Evolutionary conservation across 2,888 invertebrate species (phyloP).

Genomic region (Lysandra bellargus): DNA sequence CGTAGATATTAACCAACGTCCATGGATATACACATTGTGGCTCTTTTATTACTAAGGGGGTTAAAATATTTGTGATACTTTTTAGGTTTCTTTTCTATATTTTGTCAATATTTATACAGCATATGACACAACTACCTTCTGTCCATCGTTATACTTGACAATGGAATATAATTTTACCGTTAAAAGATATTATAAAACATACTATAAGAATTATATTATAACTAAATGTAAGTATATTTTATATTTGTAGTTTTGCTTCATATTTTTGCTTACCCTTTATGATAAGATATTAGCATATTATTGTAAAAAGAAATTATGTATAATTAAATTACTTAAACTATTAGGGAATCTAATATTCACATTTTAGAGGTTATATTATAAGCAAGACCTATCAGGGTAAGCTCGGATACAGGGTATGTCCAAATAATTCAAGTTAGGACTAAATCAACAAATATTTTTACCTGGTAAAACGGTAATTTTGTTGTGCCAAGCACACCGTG

Average conservation of each 20-base stretch:
- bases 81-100: background rate
- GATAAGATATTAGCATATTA: conserved; percentile 4
- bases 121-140: background rate
- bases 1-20: background rate
- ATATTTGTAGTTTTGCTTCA: conserved; percentile 27
- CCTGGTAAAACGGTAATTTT: no score
- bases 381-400: background rate
- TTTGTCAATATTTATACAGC: background rate
- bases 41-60: background rate
- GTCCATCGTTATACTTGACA: background rate
- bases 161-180: background rate
- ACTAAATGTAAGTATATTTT: conserved; percentile 26
- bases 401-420: background rate
- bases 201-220: background rate
- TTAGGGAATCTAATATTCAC: background rate
- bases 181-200: background rate
- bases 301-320: background rate
- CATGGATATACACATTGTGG: background rate
- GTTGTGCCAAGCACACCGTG: no score
- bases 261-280: conserved; percentile 3
- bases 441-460: no score
- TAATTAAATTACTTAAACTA: background rate
- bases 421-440: no score
- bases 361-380: background rate
- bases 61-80: conserved; percentile 36